Conservation (phyloP, 2,888 invertebrate species). For the Philopedon plagiatum region DNA sequence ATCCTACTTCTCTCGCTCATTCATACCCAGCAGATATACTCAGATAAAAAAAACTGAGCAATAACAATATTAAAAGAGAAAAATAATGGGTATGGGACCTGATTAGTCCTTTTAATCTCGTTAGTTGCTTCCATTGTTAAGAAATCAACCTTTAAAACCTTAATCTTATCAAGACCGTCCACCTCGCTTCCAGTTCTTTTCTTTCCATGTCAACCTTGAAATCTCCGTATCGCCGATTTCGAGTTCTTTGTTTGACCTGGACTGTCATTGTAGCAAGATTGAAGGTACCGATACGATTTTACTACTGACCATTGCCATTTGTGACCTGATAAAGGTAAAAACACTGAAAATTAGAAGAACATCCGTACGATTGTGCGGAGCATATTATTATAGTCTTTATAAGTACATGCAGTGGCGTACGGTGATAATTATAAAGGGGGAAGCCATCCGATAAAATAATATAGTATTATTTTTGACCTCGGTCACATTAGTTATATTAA, state of each 20-base stretch:
- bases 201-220: conserved; percentile 16
- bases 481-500: too few species aligned
- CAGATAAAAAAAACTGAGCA: too few species aligned
- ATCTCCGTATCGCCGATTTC: background rate
- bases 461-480: too few species aligned
- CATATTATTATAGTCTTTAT: background rate
- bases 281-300: conserved; percentile 22
- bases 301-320: conserved; percentile 21
- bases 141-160: conserved; percentile 5
- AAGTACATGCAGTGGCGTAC: background rate
- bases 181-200: background rate
- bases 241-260: conserved; percentile 10
- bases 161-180: conserved; percentile 23
- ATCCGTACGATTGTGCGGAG: background rate
- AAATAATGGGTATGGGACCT: too few species aligned
- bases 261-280: conserved; percentile 40
- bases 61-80: too few species aligned
- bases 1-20: too few species aligned
- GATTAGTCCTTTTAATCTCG: too few species aligned
- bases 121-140: conserved; percentile 2
- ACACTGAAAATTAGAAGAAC: background rate
- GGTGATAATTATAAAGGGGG: too few species aligned
- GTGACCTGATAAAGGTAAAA: background rate
- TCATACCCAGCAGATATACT: too few species aligned
- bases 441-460: too few species aligned